Conservation (phyloP, 2,113 vertebrate species). For the Brachyhypopomus gauderio region DNA sequence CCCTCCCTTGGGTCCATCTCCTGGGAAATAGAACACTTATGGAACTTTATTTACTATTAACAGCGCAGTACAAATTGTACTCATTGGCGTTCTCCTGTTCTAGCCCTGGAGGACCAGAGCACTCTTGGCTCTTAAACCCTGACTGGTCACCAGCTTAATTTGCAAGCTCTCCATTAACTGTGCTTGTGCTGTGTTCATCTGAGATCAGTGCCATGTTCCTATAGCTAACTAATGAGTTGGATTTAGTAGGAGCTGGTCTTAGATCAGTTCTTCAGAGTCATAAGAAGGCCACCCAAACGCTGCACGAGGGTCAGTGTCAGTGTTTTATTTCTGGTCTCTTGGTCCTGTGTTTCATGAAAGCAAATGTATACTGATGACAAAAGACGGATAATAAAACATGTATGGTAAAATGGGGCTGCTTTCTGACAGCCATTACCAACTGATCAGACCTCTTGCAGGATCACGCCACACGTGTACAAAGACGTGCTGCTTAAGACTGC, state of each 20-base stretch:
- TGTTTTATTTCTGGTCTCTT: not conserved
- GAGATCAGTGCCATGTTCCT: not conserved
- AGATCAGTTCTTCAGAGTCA: not conserved
- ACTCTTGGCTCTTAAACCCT: no score
- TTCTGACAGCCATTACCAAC: no score
- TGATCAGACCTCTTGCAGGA: no score
- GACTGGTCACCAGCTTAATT: not conserved
- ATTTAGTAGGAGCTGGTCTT: constrained; percentile 1
- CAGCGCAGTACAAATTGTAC: not conserved
- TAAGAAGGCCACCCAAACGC: not conserved
- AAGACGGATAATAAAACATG: constrained; percentile 17
- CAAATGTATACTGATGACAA: constrained; percentile 16
- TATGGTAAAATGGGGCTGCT: no score
- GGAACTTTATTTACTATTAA: not conserved
- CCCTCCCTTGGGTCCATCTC: not conserved
- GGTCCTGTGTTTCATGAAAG: not conserved
- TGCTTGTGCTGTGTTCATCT: not conserved
- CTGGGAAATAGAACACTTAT: not conserved
- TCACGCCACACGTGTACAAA: no score
- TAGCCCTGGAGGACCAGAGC: not conserved
- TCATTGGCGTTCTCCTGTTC: not conserved
- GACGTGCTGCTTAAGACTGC: not conserved
- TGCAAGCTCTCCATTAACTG: not conserved
- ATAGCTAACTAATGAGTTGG: not conserved
- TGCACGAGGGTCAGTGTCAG: not conserved